These are phyloP conservation scores for Martes flavigula DNA, from an alignment of 2,797 vertebrate species.

Conservation along the genomic window DNA sequence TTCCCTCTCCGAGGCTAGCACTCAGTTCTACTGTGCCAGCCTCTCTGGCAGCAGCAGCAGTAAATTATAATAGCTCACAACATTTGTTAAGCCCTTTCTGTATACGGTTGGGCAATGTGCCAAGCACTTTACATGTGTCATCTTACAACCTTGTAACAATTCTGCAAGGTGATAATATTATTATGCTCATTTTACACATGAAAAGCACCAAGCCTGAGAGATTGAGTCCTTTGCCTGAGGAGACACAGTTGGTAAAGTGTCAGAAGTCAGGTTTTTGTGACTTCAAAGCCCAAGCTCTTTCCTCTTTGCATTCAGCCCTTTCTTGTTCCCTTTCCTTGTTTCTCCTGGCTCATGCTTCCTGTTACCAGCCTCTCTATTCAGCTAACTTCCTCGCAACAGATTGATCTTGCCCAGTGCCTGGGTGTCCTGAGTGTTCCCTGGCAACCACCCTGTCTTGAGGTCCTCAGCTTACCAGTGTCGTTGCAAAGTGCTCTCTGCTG, in stretches of 20 bases:
- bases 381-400: conserved; percentile 26
- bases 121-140: background rate
- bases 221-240: background rate
- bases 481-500: conserved; percentile 44
- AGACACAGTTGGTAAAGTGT: background rate
- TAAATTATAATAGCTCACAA: background rate
- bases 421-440: background rate
- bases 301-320: background rate
- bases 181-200: background rate
- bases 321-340: conserved; percentile 30
- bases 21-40: background rate
- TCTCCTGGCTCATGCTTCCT: conserved; percentile 16
- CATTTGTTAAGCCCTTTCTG: background rate
- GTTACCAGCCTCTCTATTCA: conserved; percentile 32
- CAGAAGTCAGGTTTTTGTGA: conserved; percentile 22
- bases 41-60: background rate
- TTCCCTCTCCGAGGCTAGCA: background rate
- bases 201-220: background rate
- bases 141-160: background rate
- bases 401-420: background rate
- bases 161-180: background rate
- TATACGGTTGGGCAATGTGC: background rate
- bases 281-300: conserved; percentile 33
- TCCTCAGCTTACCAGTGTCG: background rate
- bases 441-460: background rate